Evolutionary conservation across 1,140 invertebrate genomes (phyloP).

Genomic region (Aricia agestis): DNA sequence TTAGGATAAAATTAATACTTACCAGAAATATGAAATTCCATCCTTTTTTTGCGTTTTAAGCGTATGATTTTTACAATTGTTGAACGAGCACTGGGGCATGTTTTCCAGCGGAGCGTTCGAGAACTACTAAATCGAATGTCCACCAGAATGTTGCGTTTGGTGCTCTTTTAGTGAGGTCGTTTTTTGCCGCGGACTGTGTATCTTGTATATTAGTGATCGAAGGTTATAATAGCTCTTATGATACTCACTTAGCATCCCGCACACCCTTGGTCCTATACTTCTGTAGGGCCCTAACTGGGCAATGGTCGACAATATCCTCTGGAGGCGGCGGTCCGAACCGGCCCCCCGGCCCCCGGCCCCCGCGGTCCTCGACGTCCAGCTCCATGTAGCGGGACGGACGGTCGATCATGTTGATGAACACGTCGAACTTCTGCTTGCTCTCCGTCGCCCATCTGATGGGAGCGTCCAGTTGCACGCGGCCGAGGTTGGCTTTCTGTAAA

Average conservation of each 20-base stretch:
- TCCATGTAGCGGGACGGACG: constrained; percentile 61
- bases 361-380: constrained; percentile 43
- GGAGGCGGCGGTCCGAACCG: constrained; percentile 48
- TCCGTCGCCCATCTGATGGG: constrained; percentile 57
- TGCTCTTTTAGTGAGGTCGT: too few species aligned
- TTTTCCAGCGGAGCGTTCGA: too few species aligned
- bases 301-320: constrained; percentile 40
- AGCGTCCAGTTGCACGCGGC: constrained; percentile 59
- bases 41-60: too few species aligned
- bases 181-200: too few species aligned
- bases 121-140: too few species aligned
- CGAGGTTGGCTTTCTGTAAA: constrained; percentile 53
- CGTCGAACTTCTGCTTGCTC: constrained; percentile 52
- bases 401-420: constrained; percentile 69
- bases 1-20: too few species aligned
- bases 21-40: too few species aligned
- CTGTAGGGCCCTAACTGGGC: constrained; percentile 56
- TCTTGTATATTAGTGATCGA: too few species aligned
- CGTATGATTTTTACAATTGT: too few species aligned
- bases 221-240: too few species aligned
- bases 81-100: too few species aligned
- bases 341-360: constrained; percentile 52
- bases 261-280: constrained; percentile 40
- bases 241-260: constrained; percentile 50
- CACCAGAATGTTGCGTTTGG: too few species aligned